Conservation (phyloP, 1,140 invertebrate genomes). For the Drosophila prosaltans region DNA sequence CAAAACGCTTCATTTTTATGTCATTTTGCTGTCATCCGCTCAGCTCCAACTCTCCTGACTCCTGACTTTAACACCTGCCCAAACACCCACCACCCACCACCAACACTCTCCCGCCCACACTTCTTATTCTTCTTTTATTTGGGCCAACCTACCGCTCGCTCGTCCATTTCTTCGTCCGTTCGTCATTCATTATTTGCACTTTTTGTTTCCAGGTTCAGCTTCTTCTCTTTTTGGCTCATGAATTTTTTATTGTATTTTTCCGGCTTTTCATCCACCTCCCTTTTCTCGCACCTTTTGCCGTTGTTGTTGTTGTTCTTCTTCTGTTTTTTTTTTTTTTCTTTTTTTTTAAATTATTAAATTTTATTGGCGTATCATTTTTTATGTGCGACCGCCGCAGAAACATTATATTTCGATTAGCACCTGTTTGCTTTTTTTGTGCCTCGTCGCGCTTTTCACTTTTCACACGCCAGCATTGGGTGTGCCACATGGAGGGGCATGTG, state of each 20-base stretch:
- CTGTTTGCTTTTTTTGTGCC: conserved; percentile 60
- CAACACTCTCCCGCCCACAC: no score
- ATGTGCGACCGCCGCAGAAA: conserved; percentile 75
- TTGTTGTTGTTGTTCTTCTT: conserved; percentile 5
- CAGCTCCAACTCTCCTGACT: not conserved
- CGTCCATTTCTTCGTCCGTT: conserved; percentile 42
- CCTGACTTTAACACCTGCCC: conserved; percentile 22
- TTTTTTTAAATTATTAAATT: conserved; percentile 81
- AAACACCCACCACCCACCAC: no score
- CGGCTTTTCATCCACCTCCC: conserved; percentile 47
- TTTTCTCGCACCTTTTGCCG: conserved; percentile 25
- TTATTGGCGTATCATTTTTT: conserved; percentile 80
- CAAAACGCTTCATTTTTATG: conserved; percentile 81
- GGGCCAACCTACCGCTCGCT: no score
- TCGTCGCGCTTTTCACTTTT: conserved; percentile 34
- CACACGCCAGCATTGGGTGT: conserved; percentile 4
- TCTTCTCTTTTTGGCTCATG: conserved; percentile 64
- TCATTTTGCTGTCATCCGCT: conserved; percentile 63
- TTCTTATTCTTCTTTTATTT: no score
- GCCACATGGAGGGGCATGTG: not conserved
- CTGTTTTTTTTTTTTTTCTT: conserved; percentile 46
- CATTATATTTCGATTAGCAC: conserved; percentile 81
- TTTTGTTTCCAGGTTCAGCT: conserved; percentile 57
- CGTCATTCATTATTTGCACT: conserved; percentile 78
- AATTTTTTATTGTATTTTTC: conserved; percentile 79